Base-by-base conservation (phyloP, 1,140 invertebrate genomes). In the Physella acuta region DNA sequence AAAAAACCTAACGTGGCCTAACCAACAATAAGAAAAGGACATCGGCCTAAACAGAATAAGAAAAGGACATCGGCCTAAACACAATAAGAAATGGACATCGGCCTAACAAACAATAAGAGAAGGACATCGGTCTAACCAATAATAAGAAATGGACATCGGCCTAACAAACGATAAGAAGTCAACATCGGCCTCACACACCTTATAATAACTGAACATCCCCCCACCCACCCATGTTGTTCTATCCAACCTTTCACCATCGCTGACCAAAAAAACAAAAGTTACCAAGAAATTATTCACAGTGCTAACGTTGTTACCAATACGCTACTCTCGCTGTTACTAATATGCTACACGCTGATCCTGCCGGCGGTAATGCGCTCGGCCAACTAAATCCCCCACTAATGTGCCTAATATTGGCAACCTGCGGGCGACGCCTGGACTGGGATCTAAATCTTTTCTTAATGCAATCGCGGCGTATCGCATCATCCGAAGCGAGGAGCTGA, bases 401-500 rank as follows among this genome's bases (percentile, higher is more conserved):
- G 60, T 63, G 60, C 20, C 36, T 63, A 63, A 39, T 44, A 63
- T 63, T 63, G 60, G 60, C 60, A 63, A 63, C 60, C 60, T 63
- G 60, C 60, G 49, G 37, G 49, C 60, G 60, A 34, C 60, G 33
- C 49, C 49, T 63, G 39, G 44, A 63, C 37, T 39, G 26, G 36
- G 11, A 28, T 49, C 37, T 49, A 63, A 63, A 63, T 51, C 60
- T 51, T 28, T 49, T 44, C 37, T 51, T 63, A 63, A 63, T 63
- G 60, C 37, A 39, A 63, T 49, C 36, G 34, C 33, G 16, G 60
- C 2, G 36, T 63, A 63, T 63, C 60, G 37, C 26, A 63, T 51
- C 44, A 63, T 63, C 60, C 26, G 4, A n/a, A 24, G 60, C 34
- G 20, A 31, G 33, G 8, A 59, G 53, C 53, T 55, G 53, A 55